phyloP scores from a whole-genome alignment of 2,797 vertebrate genomes.

The Manis pentadactyla region DNA sequence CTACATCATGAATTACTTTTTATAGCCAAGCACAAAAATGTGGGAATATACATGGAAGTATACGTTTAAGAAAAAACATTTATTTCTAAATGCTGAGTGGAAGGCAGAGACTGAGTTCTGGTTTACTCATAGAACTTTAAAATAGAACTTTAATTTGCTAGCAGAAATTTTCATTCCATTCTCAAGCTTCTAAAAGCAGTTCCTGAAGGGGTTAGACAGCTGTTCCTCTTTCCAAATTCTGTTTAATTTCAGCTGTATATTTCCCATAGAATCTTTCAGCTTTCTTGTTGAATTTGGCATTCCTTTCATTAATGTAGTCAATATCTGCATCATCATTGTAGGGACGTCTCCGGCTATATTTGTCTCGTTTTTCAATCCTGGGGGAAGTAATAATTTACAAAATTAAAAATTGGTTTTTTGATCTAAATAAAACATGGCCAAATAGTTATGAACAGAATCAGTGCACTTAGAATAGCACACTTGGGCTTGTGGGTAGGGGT shows the following conservation, averaged over 20 bases:
- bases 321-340: constrained; percentile 98
- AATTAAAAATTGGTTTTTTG: constrained; percentile 45
- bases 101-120: neutral
- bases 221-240: constrained; percentile 98
- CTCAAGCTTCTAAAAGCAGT: neutral
- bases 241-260: constrained; percentile 98
- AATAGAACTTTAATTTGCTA: neutral
- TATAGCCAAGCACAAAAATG: constrained; percentile 65
- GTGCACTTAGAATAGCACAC: neutral
- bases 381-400: constrained; percentile 47
- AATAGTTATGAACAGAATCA: neutral
- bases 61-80: constrained; percentile 65
- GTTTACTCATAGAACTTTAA: neutral
- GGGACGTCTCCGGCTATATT: constrained; percentile 95
- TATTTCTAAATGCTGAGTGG: constrained; percentile 68
- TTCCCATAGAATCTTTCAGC: constrained; percentile 98
- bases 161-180: neutral
- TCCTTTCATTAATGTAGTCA: constrained; percentile 98
- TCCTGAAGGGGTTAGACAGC: constrained; percentile 89
- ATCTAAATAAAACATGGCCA: neutral
- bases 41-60: constrained; percentile 45
- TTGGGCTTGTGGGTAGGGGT: neutral
- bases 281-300: constrained; percentile 99
- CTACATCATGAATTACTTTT: constrained; percentile 76
- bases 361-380: constrained; percentile 97